A percentile compares a stretch with the other conserved stretches of the same genome.
phyloP scores from a whole-genome alignment of 2,888 invertebrate species.

The Dryococelus australis region DNA sequence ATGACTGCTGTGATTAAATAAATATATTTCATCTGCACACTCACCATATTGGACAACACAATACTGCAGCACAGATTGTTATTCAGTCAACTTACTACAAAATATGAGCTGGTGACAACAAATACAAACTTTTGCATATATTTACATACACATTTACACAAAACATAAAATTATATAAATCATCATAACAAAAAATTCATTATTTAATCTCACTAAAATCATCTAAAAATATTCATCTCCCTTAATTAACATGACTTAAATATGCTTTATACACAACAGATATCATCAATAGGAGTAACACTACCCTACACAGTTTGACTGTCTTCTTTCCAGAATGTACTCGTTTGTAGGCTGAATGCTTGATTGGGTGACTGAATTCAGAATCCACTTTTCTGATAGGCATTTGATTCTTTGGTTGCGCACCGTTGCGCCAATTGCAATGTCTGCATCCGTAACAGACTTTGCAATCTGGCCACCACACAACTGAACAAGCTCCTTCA shows the following conservation, averaged over 20 bases:
- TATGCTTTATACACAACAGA: neutral
- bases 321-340: constrained; percentile 54
- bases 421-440: constrained; percentile 62
- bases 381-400: constrained; percentile 67
- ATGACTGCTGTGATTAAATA: too few species aligned
- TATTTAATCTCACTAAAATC: neutral
- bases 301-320: constrained; percentile 26
- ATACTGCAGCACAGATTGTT: too few species aligned
- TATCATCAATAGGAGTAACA: neutral
- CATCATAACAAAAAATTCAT: neutral
- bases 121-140: neutral
- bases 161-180: neutral
- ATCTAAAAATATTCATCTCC: neutral
- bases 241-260: neutral
- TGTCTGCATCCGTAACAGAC: constrained; percentile 60
- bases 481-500: constrained; percentile 66
- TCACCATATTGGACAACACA: too few species aligned
- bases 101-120: too few species aligned
- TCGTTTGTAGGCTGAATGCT: constrained; percentile 60
- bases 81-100: too few species aligned
- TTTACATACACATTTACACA: neutral
- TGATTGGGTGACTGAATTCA: constrained; percentile 69
- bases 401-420: constrained; percentile 55
- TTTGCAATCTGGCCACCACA: constrained; percentile 66
- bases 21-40: too few species aligned